These are phyloP conservation scores for Hoplias malabaricus DNA, from an alignment of 2,113 vertebrate species.

Conservation along the genomic window DNA sequence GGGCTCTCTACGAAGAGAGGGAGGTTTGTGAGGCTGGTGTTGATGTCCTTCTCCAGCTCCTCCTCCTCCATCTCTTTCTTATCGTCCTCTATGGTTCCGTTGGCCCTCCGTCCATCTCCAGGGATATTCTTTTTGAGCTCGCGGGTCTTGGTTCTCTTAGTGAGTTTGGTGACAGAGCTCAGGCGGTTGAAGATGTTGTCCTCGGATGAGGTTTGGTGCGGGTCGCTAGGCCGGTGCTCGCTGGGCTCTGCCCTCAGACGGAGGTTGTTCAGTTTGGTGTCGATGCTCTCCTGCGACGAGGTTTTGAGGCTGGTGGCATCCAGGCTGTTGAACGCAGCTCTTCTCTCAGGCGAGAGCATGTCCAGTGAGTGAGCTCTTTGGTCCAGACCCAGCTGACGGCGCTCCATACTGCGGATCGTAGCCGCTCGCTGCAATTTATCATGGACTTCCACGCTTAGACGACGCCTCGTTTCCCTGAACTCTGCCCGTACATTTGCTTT, in stretches of 20 bases:
- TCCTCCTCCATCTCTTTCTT: slow-evolving; percentile 70
- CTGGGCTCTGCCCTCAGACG: slow-evolving; percentile 81
- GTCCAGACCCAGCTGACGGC: slow-evolving; percentile 87
- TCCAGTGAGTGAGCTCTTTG: slow-evolving; percentile 91
- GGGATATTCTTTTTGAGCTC: slow-evolving; percentile 89
- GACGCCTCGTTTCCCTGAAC: slow-evolving; percentile 88
- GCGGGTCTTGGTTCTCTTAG: slow-evolving; percentile 84
- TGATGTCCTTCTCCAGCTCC: slow-evolving; percentile 83
- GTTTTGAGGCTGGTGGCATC: slow-evolving; percentile 85
- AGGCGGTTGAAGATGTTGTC: slow-evolving; percentile 95
- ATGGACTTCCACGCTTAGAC: slow-evolving; percentile 91
- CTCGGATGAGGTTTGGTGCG: slow-evolving; percentile 83
- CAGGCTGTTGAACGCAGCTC: slow-evolving; percentile 84
- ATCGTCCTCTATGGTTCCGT: slow-evolving; percentile 72
- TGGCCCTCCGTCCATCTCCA: slow-evolving; percentile 82
- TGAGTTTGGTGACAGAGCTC: slow-evolving; percentile 80
- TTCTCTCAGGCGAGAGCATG: slow-evolving; percentile 90
- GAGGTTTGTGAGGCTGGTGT: slow-evolving; percentile 82
- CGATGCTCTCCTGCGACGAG: slow-evolving; percentile 93
- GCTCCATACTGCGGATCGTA: slow-evolving; percentile 94
- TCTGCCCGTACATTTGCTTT: slow-evolving; percentile 91
- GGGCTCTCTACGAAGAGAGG: slow-evolving; percentile 80
- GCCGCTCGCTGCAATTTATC: slow-evolving; percentile 94
- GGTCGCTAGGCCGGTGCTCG: slow-evolving; percentile 61
- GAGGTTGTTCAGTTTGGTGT: slow-evolving; percentile 89